Evolutionary conservation across 2,888 invertebrate species (phyloP).

Genomic region (Microplitis manilae): DNA sequence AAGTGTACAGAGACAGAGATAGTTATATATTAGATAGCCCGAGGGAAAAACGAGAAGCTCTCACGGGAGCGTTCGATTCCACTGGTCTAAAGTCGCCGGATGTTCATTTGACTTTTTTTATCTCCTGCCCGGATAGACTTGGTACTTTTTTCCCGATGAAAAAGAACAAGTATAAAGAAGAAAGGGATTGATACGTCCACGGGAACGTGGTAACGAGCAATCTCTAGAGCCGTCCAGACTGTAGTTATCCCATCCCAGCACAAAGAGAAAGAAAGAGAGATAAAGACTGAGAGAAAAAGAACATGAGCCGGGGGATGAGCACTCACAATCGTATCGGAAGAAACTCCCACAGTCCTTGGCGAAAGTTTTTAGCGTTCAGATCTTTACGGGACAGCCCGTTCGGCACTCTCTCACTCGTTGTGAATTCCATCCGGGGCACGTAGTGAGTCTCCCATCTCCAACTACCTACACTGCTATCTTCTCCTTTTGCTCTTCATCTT

Average conservation of each 20-base stretch:
- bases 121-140: constrained; percentile 10
- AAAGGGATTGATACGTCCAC: constrained; percentile 41
- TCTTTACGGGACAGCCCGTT: constrained; percentile 58
- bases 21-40: constrained; percentile 1
- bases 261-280: not conserved
- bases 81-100: not conserved
- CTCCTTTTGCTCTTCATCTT: constrained; percentile 18
- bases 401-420: constrained; percentile 43
- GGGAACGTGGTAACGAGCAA: constrained; percentile 46
- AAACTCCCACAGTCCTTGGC: constrained; percentile 37
- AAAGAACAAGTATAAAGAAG: constrained; percentile 24
- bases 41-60: constrained; percentile 20
- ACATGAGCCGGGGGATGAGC: not conserved
- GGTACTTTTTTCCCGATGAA: constrained; percentile 4
- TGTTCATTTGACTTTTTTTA: constrained; percentile 22
- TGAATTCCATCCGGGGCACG: constrained; percentile 50
- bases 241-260: constrained; percentile 49
- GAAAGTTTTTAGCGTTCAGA: constrained; percentile 57
- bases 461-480: constrained; percentile 25
- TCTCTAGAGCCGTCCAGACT: constrained; percentile 27
- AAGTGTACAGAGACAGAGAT: constrained; percentile 17
- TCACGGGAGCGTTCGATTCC: not conserved
- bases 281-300: no score
- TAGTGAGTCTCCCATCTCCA: constrained; percentile 37
- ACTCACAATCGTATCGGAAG: constrained; percentile 49